phyloP scores from a whole-genome alignment of 2,797 vertebrate genomes.

The Masticophis lateralis region DNA sequence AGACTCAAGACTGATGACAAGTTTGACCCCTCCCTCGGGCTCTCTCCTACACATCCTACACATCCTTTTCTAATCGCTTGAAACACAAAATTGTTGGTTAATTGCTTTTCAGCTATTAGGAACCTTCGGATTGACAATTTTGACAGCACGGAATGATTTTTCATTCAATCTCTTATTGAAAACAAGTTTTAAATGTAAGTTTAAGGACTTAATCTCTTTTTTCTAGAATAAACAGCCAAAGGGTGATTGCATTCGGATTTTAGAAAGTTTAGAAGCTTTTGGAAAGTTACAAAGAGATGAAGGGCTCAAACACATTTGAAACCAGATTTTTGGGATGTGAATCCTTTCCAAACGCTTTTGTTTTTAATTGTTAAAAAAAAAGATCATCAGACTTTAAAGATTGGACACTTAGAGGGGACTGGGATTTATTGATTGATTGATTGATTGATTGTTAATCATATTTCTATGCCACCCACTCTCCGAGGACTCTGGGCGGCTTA shows the following conservation, averaged over 20 bases:
- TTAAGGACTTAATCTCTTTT: background rate
- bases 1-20: background rate
- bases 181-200: background rate
- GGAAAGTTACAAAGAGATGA: background rate
- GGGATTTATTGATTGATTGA: no score
- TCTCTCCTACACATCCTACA: background rate
- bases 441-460: no score
- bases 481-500: no score
- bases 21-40: background rate
- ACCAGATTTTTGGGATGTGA: background rate
- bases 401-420: background rate
- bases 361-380: background rate
- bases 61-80: background rate
- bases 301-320: background rate
- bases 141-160: background rate
- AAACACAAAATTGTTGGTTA: background rate
- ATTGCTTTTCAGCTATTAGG: background rate
- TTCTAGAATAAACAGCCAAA: background rate
- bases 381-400: background rate
- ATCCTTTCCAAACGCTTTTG: background rate
- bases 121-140: background rate
- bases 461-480: no score
- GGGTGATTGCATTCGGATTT: background rate
- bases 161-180: background rate
- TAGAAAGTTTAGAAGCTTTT: background rate